Conservation (phyloP, 1,140 invertebrate genomes). For the Aphelenchoides besseyi region DNA sequence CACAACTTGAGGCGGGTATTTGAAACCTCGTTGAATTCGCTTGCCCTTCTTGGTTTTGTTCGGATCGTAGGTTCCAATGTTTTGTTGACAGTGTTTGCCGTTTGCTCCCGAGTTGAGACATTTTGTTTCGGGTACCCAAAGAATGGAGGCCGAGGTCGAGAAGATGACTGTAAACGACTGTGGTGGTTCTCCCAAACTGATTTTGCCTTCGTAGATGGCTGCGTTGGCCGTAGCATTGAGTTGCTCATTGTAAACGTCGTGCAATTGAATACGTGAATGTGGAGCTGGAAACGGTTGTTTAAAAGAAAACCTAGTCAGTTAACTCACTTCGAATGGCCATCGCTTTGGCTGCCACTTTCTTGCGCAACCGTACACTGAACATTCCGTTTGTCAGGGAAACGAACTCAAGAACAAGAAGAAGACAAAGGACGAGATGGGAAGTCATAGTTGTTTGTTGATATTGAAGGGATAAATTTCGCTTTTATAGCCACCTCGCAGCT, state of each 20-base stretch:
- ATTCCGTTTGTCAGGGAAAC: not conserved
- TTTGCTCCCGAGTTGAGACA: not conserved
- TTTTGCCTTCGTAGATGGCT: not conserved
- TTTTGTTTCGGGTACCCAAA: not conserved
- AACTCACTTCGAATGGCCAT: not conserved
- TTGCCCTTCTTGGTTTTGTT: not conserved
- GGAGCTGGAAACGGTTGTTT: not conserved
- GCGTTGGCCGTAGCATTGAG: not conserved
- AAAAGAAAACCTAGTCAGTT: not conserved
- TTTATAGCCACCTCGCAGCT: too few relatives aligned
- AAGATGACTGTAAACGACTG: not conserved
- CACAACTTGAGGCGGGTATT: not conserved
- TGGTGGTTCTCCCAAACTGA: not conserved
- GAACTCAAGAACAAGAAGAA: not conserved
- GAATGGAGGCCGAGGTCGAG: not conserved
- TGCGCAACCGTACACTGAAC: not conserved
- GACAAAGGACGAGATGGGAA: too few relatives aligned
- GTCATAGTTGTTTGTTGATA: too few relatives aligned
- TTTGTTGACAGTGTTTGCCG: not conserved
- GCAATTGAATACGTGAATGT: not conserved
- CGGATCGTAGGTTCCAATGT: conserved; percentile 6
- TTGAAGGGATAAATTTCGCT: too few relatives aligned
- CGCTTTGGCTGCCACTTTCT: not conserved
- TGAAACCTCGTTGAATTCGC: not conserved
- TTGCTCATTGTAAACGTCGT: not conserved